These are phyloP conservation scores for Phylloscopus trochiloides DNA, from an alignment of 2,113 vertebrate species.

Conservation along the genomic window DNA sequence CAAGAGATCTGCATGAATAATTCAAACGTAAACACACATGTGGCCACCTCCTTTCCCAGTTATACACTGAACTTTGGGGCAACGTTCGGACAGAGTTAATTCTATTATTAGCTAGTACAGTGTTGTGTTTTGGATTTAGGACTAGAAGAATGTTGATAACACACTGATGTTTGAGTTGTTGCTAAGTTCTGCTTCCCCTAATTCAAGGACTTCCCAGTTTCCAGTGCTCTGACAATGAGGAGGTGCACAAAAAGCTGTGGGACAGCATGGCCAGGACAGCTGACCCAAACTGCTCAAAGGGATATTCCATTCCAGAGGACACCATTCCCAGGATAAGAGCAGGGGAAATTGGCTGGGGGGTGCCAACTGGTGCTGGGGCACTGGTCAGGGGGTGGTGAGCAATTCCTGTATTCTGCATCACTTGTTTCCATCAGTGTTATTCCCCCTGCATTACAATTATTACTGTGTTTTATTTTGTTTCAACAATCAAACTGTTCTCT, in stretches of 20 bases:
- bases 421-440: not conserved
- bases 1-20: not conserved
- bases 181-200: not conserved
- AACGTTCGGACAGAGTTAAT: not conserved
- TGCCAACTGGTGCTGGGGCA: not conserved
- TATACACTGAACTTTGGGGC: not conserved
- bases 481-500: not conserved
- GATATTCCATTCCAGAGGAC: not conserved
- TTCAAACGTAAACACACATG: not conserved
- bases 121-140: not conserved
- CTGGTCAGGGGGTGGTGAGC: not conserved
- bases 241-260: not conserved
- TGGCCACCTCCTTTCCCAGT: not conserved
- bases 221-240: not conserved
- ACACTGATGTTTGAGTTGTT: not conserved
- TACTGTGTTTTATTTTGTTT: not conserved
- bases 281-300: not conserved
- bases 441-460: not conserved
- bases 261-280: not conserved
- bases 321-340: not conserved
- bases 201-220: not conserved
- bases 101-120: not conserved
- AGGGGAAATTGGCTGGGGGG: not conserved
- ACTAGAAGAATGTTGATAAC: not conserved
- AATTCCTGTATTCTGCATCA: not conserved